phyloP scores from a whole-genome alignment of 2,888 invertebrate species.

The Netelia fuscicornis region DNA sequence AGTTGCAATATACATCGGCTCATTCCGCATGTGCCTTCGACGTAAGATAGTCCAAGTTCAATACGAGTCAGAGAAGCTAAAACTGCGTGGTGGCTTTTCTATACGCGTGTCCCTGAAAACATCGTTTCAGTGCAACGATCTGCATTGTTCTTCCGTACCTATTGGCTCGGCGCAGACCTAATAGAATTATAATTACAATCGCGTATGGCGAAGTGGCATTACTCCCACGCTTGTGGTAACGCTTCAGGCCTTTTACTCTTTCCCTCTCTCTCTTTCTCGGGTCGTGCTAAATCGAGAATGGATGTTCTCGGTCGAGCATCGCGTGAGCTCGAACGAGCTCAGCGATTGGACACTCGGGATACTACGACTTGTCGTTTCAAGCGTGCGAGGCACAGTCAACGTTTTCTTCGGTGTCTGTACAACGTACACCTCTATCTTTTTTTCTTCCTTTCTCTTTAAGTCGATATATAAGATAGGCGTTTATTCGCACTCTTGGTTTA shows the following conservation, averaged over 20 bases:
- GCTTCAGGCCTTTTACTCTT: conserved; percentile 4
- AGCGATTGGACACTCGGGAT: conserved; percentile 61
- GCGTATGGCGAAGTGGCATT: conserved; percentile 20
- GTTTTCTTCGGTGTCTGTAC: conserved; percentile 27
- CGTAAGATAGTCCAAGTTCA: not conserved
- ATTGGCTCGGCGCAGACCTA: not conserved
- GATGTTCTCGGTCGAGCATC: conserved; percentile 58
- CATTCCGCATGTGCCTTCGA: not conserved
- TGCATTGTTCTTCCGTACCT: not conserved
- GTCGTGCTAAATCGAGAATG: conserved; percentile 66
- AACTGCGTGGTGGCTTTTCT: not conserved
- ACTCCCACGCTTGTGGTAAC: conserved; percentile 47
- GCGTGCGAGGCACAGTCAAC: conserved; percentile 18
- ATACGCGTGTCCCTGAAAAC: conserved; percentile 35
- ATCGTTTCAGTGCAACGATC: conserved; percentile 47
- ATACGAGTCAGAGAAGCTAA: conserved; percentile 3
- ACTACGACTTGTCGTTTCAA: conserved; percentile 56
- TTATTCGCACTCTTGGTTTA: not conserved
- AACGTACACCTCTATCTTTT: not conserved
- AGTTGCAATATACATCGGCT: not conserved
- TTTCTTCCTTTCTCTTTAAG: not conserved
- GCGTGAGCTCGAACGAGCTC: conserved; percentile 63
- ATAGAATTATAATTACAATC: conserved; percentile 27
- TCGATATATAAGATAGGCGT: not conserved
- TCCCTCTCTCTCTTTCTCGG: not conserved